Base-by-base conservation (phyloP, 2,797 vertebrate species). In the Malurus leucopterus region DNA sequence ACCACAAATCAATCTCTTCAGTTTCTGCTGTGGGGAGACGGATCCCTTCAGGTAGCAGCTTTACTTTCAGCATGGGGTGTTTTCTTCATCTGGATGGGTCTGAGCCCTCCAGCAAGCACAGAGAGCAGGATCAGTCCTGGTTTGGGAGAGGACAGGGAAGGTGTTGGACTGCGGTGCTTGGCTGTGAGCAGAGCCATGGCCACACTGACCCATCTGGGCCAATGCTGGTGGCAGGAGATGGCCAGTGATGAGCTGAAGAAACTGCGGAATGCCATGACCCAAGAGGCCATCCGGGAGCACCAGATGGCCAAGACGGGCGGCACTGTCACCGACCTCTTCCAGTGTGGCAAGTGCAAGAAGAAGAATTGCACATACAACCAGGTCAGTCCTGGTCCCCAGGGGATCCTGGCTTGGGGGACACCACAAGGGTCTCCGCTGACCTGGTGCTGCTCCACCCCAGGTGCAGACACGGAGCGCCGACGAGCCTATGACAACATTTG, bases 291-390 rank as follows among this genome's bases (percentile, higher is more conserved):
- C 78, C 97, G 99, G 36, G 99, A 99, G 92, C 99, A 99, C 95
- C 99, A 99, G 97, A 99, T 99, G 99, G 99, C 99, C 95, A 99
- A 99, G 97, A 99, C 99, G 0, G 97, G 98, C 0, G 99, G 99
- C 72, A 99, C 99, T 22, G 91, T 97, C 88, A 99, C 99, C 0
- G 98, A 99, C 97, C 97, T 99, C 95, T 98, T 99, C 96, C 98
- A 99, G 96, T 99, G 99, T 14, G 95, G 97, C 95, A 99, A 99
- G 84, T 99, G 99, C 97, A 99, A 90, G 96, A 99, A 99, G 97
- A 99, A 98, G 97, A 99, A 99, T 90, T 99, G 99, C 95, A 99
- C 98, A 7, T 99, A 99, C 95, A 99, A 99, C 95, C 99, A 99
- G 98, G 99, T 99, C 38, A 50, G 93, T 24, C 38, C 76, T 4